phyloP scores from a whole-genome alignment of 2,888 invertebrate genomes.

The Drosophila pullipes region DNA sequence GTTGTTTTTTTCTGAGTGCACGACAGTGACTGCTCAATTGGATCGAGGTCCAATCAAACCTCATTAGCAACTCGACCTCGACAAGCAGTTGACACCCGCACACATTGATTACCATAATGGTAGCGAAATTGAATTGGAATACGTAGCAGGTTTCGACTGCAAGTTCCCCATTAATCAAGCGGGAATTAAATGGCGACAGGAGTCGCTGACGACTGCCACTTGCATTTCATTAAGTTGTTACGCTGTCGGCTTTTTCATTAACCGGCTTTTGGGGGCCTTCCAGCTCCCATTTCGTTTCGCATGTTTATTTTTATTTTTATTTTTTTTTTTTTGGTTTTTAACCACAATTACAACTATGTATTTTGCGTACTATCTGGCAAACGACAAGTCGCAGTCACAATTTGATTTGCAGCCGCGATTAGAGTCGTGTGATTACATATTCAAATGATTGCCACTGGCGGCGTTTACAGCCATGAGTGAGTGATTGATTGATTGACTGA shows the following conservation, averaged over 20 bases:
- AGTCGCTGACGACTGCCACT: constrained; percentile 42
- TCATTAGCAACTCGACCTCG: constrained; percentile 40
- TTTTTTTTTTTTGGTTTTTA: constrained; percentile 1
- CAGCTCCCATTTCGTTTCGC: constrained; percentile 9
- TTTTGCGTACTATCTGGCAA: constrained; percentile 50
- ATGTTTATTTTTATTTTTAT: not conserved
- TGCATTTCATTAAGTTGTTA: constrained; percentile 51
- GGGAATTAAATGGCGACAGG: constrained; percentile 47
- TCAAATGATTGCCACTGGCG: constrained; percentile 74
- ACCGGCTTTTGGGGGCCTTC: constrained; percentile 25
- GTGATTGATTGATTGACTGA: constrained; percentile 59
- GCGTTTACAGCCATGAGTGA: constrained; percentile 33
- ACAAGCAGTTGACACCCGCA: constrained; percentile 27
- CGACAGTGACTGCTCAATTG: not conserved
- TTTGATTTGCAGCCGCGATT: constrained; percentile 72
- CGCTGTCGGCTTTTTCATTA: constrained; percentile 58
- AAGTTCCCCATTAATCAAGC: constrained; percentile 46
- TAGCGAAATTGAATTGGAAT: constrained; percentile 10
- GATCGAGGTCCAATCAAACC: constrained; percentile 8
- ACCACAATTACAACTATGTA: constrained; percentile 18
- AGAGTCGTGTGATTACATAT: constrained; percentile 66
- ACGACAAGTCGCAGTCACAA: constrained; percentile 55
- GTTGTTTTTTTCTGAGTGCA: not conserved
- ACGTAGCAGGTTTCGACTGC: constrained; percentile 9
- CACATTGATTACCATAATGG: constrained; percentile 27